Conservation (phyloP, 2,113 vertebrate genomes). For the Thryonomys swinderianus region DNA sequence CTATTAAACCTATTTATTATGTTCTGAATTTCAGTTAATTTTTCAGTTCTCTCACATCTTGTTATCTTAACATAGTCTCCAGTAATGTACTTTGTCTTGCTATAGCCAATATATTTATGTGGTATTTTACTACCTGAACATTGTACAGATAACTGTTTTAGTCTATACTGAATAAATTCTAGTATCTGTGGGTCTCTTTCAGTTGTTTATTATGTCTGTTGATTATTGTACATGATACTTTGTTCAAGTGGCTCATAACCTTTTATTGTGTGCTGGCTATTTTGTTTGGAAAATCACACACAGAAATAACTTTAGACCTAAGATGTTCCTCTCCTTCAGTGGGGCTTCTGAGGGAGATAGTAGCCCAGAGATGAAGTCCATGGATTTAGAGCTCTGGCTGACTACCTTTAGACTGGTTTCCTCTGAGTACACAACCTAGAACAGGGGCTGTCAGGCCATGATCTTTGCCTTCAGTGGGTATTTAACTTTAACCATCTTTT, state of each 20-base stretch:
- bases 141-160: background rate
- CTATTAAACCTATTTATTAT: background rate
- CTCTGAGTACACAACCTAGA: background rate
- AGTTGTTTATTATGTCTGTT: background rate
- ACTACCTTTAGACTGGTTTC: background rate
- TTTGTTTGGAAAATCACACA: background rate
- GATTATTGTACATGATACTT: background rate
- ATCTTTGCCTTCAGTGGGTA: background rate
- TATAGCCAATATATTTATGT: background rate
- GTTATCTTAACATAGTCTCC: background rate
- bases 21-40: background rate
- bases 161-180: background rate
- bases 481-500: background rate
- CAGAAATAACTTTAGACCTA: background rate
- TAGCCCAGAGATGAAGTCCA: background rate
- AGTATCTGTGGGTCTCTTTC: background rate
- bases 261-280: background rate
- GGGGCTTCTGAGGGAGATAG: background rate
- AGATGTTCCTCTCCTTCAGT: background rate
- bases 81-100: background rate
- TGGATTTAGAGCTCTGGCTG: background rate
- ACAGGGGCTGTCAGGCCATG: background rate
- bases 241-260: background rate
- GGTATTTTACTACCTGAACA: background rate
- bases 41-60: background rate